Percentiles rank a stretch among this genome's conserved stretches.
Evolutionary conservation across 2,888 invertebrate genomes (phyloP).

Genomic region (Penaeus monodon): DNA sequence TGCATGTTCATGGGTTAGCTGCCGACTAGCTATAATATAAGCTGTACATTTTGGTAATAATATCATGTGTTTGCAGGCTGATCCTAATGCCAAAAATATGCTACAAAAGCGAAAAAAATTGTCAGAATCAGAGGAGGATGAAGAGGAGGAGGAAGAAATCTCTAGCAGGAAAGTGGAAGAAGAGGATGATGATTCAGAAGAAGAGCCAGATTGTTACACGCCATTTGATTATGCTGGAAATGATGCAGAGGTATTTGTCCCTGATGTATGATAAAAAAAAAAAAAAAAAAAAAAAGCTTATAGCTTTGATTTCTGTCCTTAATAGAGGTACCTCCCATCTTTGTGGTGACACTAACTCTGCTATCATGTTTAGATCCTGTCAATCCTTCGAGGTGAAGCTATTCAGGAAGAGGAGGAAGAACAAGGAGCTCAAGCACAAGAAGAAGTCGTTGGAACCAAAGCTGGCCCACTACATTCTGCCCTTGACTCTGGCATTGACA

Average conservation of each 20-base stretch:
- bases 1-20: too few relatives aligned
- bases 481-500: conserved; percentile 60
- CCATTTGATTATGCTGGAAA: conserved; percentile 61
- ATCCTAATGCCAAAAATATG: conserved; percentile 57
- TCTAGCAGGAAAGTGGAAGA: conserved; percentile 34
- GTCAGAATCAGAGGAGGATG: conserved; percentile 50
- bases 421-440: conserved; percentile 12
- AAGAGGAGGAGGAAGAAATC: conserved; percentile 34
- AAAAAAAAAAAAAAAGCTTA: background rate
- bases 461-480: conserved; percentile 23
- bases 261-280: too few relatives aligned
- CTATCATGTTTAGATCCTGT: conserved; percentile 36
- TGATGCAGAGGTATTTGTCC: conserved; percentile 49
- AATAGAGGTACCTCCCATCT: background rate
- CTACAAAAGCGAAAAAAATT: conserved; percentile 49
- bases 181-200: conserved; percentile 52
- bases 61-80: conserved; percentile 47
- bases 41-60: background rate
- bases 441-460: conserved; percentile 3
- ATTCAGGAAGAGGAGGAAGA: conserved; percentile 12
- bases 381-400: conserved; percentile 33
- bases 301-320: background rate
- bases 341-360: too few relatives aligned
- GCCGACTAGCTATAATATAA: background rate
- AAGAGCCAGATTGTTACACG: conserved; percentile 58